Percentiles rank a stretch among this genome's conserved stretches.
Evolutionary conservation across 2,113 vertebrate genomes (phyloP).

Genomic region (Isichthys henryi): DNA sequence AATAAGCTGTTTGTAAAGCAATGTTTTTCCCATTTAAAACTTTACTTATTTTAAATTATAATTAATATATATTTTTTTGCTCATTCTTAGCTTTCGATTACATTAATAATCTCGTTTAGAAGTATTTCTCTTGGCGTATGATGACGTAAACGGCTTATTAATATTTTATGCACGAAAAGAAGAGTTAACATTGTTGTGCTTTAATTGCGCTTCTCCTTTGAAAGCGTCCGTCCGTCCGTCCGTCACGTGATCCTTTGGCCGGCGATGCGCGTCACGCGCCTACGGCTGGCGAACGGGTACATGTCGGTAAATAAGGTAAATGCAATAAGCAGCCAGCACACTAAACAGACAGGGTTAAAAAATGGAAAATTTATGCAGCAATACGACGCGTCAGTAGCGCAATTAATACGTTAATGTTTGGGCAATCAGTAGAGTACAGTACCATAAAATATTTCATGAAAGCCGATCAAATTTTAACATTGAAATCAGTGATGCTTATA

Average conservation of each 20-base stretch:
- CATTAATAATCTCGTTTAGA: neutral
- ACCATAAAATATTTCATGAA: neutral
- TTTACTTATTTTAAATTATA: neutral
- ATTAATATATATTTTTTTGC: neutral
- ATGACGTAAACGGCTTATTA: neutral
- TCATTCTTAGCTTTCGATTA: neutral
- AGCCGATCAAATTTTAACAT: neutral
- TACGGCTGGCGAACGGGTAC: slow-evolving; percentile 41
- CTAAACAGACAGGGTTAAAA: neutral
- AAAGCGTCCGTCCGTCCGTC: slow-evolving; percentile 9
- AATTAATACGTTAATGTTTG: neutral
- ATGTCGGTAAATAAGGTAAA: slow-evolving; percentile 45
- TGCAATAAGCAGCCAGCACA: slow-evolving; percentile 23
- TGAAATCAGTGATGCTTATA: neutral
- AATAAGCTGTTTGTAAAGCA: neutral
- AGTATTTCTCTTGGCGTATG: neutral
- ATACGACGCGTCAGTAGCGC: neutral
- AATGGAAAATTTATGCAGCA: neutral
- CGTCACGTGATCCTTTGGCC: neutral
- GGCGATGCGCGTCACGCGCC: neutral
- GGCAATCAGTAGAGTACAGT: neutral
- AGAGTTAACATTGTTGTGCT: neutral
- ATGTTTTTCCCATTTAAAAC: neutral
- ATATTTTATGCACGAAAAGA: neutral
- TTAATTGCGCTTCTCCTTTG: neutral